Conservation (phyloP, 1,140 invertebrate species). For the Bicyclus anynana region DNA sequence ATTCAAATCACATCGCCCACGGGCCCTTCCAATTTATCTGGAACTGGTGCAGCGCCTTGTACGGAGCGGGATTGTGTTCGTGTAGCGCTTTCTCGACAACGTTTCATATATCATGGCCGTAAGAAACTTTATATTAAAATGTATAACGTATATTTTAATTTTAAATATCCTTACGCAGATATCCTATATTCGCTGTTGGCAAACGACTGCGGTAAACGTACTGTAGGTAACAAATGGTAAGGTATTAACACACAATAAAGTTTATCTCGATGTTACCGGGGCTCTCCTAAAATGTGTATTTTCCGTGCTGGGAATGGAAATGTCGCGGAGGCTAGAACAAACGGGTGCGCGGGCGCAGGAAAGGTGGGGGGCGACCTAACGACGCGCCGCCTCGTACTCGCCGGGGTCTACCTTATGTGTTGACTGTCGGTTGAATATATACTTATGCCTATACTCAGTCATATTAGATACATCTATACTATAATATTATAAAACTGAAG, state of each 20-base stretch:
- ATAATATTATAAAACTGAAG: no score
- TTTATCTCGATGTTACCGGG: constrained; percentile 48
- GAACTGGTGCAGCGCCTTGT: constrained; percentile 45
- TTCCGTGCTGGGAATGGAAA: constrained; percentile 58
- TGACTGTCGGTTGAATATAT: constrained; percentile 47
- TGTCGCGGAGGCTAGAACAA: constrained; percentile 49
- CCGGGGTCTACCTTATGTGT: constrained; percentile 46
- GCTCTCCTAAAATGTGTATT: constrained; percentile 60
- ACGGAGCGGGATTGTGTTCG: constrained; percentile 43
- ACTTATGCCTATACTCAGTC: constrained; percentile 41
- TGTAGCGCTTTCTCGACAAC: constrained; percentile 23
- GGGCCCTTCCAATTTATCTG: constrained; percentile 57
- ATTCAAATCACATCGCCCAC: constrained; percentile 75
- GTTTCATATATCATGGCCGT: constrained; percentile 10
- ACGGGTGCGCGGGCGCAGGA: constrained; percentile 51
- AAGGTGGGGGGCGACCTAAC: constrained; percentile 46
- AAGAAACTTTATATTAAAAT: constrained; percentile 8
- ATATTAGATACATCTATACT: no score
- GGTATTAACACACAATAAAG: constrained; percentile 70
- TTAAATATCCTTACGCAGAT: constrained; percentile 4
- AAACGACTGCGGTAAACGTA: background rate
- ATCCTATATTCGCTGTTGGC: background rate
- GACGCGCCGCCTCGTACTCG: constrained; percentile 61
- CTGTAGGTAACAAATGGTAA: constrained; percentile 25
- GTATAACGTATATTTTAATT: constrained; percentile 11